These are phyloP conservation scores for Heliconius ismenius DNA, from an alignment of 2,888 invertebrate genomes.

Conservation along the genomic window DNA sequence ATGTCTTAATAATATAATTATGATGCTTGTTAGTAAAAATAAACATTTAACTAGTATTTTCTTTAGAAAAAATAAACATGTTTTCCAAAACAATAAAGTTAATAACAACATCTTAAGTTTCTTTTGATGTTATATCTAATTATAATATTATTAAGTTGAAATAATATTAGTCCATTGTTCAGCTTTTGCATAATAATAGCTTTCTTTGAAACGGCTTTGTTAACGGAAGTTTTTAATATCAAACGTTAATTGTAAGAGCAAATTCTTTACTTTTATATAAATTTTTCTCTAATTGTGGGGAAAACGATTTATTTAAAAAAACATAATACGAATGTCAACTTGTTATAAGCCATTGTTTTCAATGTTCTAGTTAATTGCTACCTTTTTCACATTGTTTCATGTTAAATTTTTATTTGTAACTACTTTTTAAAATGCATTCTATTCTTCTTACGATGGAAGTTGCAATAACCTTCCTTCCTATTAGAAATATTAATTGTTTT, in stretches of 20 bases:
- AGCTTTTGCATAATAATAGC: background rate
- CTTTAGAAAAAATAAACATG: background rate
- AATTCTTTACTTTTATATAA: constrained; percentile 15
- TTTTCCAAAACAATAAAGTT: background rate
- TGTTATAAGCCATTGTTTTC: constrained; percentile 38
- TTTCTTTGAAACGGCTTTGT: background rate
- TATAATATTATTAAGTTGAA: background rate
- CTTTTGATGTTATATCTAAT: background rate
- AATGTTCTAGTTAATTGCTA: constrained; percentile 31
- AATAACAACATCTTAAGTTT: background rate
- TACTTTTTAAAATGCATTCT: constrained; percentile 15
- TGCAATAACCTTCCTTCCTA: background rate
- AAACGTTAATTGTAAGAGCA: constrained; percentile 6
- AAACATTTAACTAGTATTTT: background rate
- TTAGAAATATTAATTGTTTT: background rate
- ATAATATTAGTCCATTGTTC: background rate
- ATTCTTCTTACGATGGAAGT: background rate
- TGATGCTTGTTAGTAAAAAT: background rate
- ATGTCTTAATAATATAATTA: background rate
- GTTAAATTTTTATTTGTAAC: constrained; percentile 28
- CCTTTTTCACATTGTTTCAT: constrained; percentile 33
- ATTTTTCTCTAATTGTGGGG: constrained; percentile 26
- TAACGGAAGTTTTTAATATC: constrained; percentile 8
- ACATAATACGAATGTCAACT: constrained; percentile 29
- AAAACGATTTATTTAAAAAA: constrained; percentile 31